These are phyloP conservation scores for Xiphophorus couchianus DNA, from an alignment of 2,113 vertebrate genomes.

Conservation along the genomic window DNA sequence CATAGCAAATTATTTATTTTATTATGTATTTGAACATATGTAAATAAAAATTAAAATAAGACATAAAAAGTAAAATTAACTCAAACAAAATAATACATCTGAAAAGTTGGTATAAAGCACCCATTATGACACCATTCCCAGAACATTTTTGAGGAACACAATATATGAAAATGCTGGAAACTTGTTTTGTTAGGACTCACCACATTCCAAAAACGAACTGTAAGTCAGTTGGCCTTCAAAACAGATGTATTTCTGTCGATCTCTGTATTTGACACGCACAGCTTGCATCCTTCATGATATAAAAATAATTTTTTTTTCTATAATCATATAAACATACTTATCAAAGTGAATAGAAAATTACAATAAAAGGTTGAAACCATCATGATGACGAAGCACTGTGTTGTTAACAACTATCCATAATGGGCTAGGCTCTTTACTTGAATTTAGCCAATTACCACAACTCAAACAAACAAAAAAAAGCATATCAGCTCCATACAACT, in stretches of 20 bases:
- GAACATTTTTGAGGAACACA: background rate
- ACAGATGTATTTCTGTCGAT: slow-evolving; percentile 1
- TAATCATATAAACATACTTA: background rate
- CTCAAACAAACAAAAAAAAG: too few relatives aligned
- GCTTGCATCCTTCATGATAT: background rate
- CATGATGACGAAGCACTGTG: too few relatives aligned
- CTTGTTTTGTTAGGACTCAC: background rate
- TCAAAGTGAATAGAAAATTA: slow-evolving; percentile 4
- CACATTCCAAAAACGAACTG: accelerated
- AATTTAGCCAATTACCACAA: too few relatives aligned
- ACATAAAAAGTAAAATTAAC: background rate
- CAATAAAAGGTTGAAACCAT: too few relatives aligned
- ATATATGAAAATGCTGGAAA: background rate
- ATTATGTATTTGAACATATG: background rate
- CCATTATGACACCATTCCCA: background rate
- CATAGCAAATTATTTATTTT: background rate
- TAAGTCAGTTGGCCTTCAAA: slow-evolving; percentile 15
- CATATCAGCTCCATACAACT: too few relatives aligned
- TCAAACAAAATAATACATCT: background rate
- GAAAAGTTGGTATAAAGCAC: background rate
- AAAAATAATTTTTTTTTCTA: background rate
- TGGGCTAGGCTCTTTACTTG: too few relatives aligned
- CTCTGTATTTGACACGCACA: slow-evolving; percentile 1
- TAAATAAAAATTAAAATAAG: background rate
- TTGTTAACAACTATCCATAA: too few relatives aligned